These are phyloP conservation scores for Phthorimaea operculella DNA, from an alignment of 1,140 invertebrate species.

Conservation along the genomic window DNA sequence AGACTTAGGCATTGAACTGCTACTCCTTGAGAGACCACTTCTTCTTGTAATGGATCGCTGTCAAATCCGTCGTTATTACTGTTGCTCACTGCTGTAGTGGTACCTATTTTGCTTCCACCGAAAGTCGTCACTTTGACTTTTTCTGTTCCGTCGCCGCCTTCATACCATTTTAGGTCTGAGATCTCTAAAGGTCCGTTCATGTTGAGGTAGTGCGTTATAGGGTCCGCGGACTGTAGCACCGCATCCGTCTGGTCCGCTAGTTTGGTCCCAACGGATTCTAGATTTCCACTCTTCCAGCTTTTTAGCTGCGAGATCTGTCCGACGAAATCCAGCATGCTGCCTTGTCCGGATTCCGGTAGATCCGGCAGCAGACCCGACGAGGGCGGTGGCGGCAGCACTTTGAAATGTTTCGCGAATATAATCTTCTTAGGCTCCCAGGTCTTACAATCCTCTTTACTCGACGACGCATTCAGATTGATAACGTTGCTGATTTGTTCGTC, in stretches of 20 bases:
- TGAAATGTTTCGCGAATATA: constrained; percentile 50
- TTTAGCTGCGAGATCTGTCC: constrained; percentile 53
- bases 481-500: constrained; percentile 64
- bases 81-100: constrained; percentile 42
- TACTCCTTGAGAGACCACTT: constrained; percentile 45
- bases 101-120: constrained; percentile 41
- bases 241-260: constrained; percentile 54
- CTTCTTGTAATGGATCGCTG: constrained; percentile 51
- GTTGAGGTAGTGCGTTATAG: constrained; percentile 54
- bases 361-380: constrained; percentile 46
- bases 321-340: constrained; percentile 46
- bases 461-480: constrained; percentile 59
- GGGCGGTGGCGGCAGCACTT: constrained; percentile 45
- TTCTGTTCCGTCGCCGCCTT: constrained; percentile 44
- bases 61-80: constrained; percentile 58
- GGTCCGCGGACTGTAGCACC: constrained; percentile 32
- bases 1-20: constrained; percentile 68
- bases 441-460: constrained; percentile 61
- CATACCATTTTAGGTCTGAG: constrained; percentile 58
- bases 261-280: constrained; percentile 53
- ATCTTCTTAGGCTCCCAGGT: constrained; percentile 56
- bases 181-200: constrained; percentile 57
- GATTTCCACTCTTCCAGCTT: constrained; percentile 51
- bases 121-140: constrained; percentile 47
- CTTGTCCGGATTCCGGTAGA: constrained; percentile 42